Conservation (phyloP, 2,113 vertebrate species). For the Hassar affinis region DNA sequence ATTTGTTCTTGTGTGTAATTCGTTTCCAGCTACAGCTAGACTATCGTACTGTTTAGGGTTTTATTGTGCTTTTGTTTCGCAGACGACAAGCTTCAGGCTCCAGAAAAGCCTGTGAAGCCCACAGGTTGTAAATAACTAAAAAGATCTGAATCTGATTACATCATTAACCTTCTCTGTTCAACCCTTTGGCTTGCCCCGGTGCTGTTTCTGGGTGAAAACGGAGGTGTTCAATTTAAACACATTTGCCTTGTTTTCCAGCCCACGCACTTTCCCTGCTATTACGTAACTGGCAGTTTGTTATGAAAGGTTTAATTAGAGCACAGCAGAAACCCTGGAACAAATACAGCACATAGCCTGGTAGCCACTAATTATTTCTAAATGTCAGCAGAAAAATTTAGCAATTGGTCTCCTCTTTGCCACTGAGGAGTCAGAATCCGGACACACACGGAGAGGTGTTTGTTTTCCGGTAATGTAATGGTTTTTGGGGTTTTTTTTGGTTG, state of each 20-base stretch:
- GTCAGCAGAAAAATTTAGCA: constrained; percentile 13
- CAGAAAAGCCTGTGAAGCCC: not conserved
- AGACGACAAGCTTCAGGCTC: too few relatives aligned
- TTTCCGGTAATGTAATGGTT: not conserved
- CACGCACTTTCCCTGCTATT: not conserved
- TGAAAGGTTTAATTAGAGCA: constrained; percentile 13
- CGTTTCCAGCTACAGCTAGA: not conserved
- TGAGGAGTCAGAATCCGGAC: not conserved
- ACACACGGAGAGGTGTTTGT: not conserved
- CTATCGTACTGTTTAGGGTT: not conserved
- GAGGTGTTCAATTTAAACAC: not conserved
- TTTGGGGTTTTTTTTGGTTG: not conserved
- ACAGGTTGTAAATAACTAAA: not conserved
- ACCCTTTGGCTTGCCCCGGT: not conserved
- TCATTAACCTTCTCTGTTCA: not conserved
- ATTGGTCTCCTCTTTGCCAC: not conserved
- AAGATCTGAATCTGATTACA: not conserved
- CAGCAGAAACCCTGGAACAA: not conserved
- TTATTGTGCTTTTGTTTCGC: not conserved
- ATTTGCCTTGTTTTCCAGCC: not conserved
- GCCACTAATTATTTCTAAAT: constrained; percentile 42
- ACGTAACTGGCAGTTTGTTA: not conserved
- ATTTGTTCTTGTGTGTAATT: too few relatives aligned
- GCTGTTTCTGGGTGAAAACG: not conserved
- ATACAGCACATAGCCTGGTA: not conserved